These are phyloP conservation scores for Trypoxylus dichotomus DNA, from an alignment of 1,140 invertebrate genomes.

Conservation along the genomic window DNA sequence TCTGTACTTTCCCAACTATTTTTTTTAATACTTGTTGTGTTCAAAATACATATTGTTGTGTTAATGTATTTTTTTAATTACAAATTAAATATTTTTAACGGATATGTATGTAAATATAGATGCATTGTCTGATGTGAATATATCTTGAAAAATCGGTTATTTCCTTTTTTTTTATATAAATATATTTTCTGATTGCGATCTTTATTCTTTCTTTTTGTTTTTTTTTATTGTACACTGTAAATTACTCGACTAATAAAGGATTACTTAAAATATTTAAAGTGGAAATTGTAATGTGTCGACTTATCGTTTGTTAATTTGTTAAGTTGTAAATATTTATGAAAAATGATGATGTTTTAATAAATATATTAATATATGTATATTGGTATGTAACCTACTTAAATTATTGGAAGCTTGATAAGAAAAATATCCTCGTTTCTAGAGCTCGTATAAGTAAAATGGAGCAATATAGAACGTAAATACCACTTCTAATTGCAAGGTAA, in stretches of 20 bases:
- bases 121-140: constrained; percentile 46
- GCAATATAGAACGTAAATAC: too few relatives aligned
- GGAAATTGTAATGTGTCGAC: constrained; percentile 27
- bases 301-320: constrained; percentile 30
- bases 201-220: constrained; percentile 35
- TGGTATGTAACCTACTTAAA: constrained; percentile 20
- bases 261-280: constrained; percentile 35
- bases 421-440: too few relatives aligned
- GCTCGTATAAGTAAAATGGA: too few relatives aligned
- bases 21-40: constrained; percentile 47
- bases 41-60: constrained; percentile 52
- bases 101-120: constrained; percentile 51
- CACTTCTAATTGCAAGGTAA: too few relatives aligned
- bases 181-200: not conserved
- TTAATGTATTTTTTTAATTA: constrained; percentile 35
- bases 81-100: not conserved
- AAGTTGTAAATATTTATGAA: constrained; percentile 30
- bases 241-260: constrained; percentile 45
- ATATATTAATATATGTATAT: constrained; percentile 27
- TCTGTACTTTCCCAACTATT: not conserved
- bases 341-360: constrained; percentile 29
- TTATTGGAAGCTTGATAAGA: not conserved
- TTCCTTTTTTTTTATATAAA: constrained; percentile 45
- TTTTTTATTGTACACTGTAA: constrained; percentile 44
- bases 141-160: constrained; percentile 44